These are phyloP conservation scores for Minunthozetes semirufus DNA, from an alignment of 2,888 invertebrate genomes.

Conservation along the genomic window DNA sequence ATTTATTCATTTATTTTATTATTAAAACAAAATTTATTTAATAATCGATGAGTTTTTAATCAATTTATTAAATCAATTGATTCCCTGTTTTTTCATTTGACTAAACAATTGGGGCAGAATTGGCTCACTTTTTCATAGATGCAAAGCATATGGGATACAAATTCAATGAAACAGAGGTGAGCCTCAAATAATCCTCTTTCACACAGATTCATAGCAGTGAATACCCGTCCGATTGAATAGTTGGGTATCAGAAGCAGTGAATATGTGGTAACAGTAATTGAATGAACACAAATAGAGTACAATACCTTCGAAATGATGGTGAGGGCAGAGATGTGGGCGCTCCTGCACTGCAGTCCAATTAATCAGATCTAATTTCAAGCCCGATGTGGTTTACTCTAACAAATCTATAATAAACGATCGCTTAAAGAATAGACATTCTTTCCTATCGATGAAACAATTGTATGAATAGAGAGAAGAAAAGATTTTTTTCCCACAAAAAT, in stretches of 20 bases:
- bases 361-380: neutral
- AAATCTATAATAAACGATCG: neutral
- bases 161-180: neutral
- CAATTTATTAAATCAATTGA: neutral
- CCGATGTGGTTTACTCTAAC: neutral
- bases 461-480: neutral
- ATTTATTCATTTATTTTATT: neutral
- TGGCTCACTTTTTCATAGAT: too few relatives aligned
- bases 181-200: conserved; percentile 15
- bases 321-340: neutral
- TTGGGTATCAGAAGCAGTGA: neutral
- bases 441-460: neutral
- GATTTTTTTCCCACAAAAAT: too few relatives aligned
- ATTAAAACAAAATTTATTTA: neutral
- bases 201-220: neutral
- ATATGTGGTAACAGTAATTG: neutral
- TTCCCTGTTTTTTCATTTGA: too few relatives aligned
- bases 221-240: neutral
- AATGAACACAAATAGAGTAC: neutral
- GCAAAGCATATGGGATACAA: neutral
- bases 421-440: neutral
- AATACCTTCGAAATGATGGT: neutral
- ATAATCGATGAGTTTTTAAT: neutral
- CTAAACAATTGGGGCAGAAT: too few relatives aligned
- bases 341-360: neutral